Evolutionary conservation across 30 jellyfish, hydroid and myxozoan species (phyloP), one percentile per base, ranked within the genome.

Genomic region (Sanderia malayensis): DNA sequence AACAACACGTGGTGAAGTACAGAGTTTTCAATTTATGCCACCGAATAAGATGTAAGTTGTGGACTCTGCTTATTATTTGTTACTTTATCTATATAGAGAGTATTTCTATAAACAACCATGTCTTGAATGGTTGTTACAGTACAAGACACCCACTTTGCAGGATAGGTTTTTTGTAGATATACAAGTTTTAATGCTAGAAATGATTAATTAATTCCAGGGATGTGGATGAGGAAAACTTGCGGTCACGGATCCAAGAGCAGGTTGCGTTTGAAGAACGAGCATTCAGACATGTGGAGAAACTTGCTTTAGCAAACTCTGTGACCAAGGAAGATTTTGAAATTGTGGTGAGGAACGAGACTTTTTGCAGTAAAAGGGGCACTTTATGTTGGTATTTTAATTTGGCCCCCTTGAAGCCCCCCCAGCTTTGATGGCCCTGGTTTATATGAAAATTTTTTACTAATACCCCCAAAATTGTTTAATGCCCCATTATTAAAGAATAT

Each of bases 231-330:
- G 23, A 65, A 23, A 28, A 47, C 2, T 78, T 80, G 8, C 44
- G 92, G 25, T 0, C 11, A 30, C 55, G 46, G 61, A 67, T 68
- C 9, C 86, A 82, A 62, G 86, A 74, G 47, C 89, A 79, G 45
- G 85, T 67, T 58, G 70, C 94, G 46, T 53, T 70, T 67, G 96
- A 79, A 65, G 75, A 80, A 70, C 79, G 34, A 31, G 96, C 96
- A 19, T 71, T 78, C 59, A 31, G 74, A 25, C 46, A 69, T 44
- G 96, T 86, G 26, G 94, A 79, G 44, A 80, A 72, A 25, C 32
- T 72, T 46, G 94, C 81, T 15, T 32, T 86, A 30, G 68, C 75
- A 17, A 94, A 86, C 32, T 31, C 76, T 18, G 41, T 86, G 34
- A 65, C 25, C 23, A 59, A 64, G 57, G 75, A 72, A 4, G 84